Percentiles rank a stretch among this genome's conserved stretches.
These are phyloP conservation scores for Babylonia areolata DNA, from an alignment of 1,140 invertebrate genomes.

Conservation along the genomic window DNA sequence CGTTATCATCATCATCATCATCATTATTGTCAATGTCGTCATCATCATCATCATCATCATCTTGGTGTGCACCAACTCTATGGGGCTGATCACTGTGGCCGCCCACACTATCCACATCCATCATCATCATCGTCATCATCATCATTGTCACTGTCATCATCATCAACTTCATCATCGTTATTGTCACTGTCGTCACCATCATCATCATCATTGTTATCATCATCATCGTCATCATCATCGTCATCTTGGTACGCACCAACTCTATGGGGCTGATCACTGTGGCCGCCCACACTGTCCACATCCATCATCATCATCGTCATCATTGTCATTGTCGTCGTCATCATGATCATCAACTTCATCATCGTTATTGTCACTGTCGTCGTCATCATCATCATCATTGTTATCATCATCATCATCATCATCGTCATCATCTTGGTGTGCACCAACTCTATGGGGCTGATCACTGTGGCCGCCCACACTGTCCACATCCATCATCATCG, in stretches of 20 bases:
- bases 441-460: constrained; percentile 96
- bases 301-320: too few species aligned
- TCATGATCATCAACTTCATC: too few species aligned
- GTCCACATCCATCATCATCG: too few species aligned
- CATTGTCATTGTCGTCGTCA: too few species aligned
- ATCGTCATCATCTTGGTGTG: constrained; percentile 99
- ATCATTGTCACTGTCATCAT: constrained; percentile 81
- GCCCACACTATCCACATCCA: constrained; percentile 80
- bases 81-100: constrained; percentile 91
- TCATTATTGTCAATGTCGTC: constrained; percentile 79
- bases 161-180: constrained; percentile 92
- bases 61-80: constrained; percentile 97
- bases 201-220: too few species aligned
- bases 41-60: constrained; percentile 79
- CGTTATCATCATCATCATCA: constrained; percentile 77
- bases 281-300: too few species aligned
- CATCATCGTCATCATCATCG: background rate
- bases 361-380: too few species aligned
- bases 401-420: too few species aligned
- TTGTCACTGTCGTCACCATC: constrained; percentile 72
- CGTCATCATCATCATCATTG: too few species aligned
- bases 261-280: too few species aligned
- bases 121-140: too few species aligned
- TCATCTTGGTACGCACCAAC: too few species aligned
- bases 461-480: constrained; percentile 88